Evolutionary conservation across 2,888 invertebrate species (phyloP).

Genomic region (Nemurella pictetii): DNA sequence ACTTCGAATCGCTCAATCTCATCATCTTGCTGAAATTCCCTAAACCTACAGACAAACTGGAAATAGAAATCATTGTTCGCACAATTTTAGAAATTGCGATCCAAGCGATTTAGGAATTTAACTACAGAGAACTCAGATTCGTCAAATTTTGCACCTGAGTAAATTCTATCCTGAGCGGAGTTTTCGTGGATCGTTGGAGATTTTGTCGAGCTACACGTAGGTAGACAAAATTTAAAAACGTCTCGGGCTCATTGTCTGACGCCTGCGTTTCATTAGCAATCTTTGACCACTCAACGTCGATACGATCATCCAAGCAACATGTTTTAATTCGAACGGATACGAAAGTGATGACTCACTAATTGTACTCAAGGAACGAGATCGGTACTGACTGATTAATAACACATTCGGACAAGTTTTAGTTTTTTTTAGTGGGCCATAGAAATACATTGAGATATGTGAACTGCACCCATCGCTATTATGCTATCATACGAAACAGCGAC

Average conservation of each 20-base stretch:
- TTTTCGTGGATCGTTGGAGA: no score
- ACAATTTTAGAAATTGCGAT: no score
- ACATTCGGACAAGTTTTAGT: constrained; percentile 6
- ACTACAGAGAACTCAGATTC: no score
- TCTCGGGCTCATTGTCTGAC: no score
- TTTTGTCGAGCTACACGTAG: no score
- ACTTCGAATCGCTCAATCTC: not conserved
- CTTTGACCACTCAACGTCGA: constrained; percentile 2
- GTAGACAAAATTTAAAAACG: no score
- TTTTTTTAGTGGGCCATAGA: not conserved
- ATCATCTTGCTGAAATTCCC: no score
- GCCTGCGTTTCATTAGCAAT: not conserved
- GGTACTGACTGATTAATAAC: constrained; percentile 20
- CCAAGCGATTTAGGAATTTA: no score
- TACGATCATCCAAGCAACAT: constrained; percentile 5
- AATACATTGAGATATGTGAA: not conserved
- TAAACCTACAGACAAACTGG: no score
- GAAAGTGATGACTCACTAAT: constrained; percentile 39
- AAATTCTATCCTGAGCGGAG: no score
- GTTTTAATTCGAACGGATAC: constrained; percentile 25
- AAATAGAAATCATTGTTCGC: not conserved
- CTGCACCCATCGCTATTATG: not conserved
- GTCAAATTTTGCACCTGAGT: no score
- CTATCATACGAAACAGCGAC: no score
- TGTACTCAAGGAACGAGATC: constrained; percentile 14